Evolutionary conservation across 2,888 invertebrate genomes (phyloP), one percentile per base, ranked within the genome.

Genomic region (Synergus gifuensis): DNA sequence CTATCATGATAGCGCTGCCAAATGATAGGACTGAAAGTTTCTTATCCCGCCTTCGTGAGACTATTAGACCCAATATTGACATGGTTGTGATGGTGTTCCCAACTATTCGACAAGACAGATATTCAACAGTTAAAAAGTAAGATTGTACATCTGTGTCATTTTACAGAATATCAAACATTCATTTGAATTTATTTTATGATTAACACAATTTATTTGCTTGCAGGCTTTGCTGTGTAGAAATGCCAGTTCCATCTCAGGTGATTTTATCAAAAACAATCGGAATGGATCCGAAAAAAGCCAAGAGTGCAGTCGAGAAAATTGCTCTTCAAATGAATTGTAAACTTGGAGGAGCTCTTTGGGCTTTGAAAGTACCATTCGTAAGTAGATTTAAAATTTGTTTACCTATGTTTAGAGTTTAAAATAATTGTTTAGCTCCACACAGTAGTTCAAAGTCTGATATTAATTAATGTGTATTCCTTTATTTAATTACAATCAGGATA

Each of bases 281-380:
- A 78, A 96, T 95, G 84, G 73, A 73, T 11, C 95, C 95, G 40
- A 92, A 94, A 12, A 97, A 96, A 89, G 92, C 97, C 69, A 94
- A 96, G 0, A 93, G 96, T 0, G 95, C 98, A 14, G 95, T 96
- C 0, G 97, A 97, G 90, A 98, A 98, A 93, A 97, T 99, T 69
- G 95, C 97, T 0, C 92, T 99, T 18, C 99, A 99, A 93, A 98
- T 99, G 86, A 98, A 98, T 90, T 98, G 98, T 90, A 99, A 99
- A 93, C 92, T 99, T 11, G 98, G 98, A 4, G 99, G 99, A 1
- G 96, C 97, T 0, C 92, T 98, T 36, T 99, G 99, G 99, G 94
- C 95, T 0, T 93, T 98, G 0, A 93, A 94, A 42, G 97, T 98
- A 79, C 98, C 98, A 0, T 94, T 96, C 90, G 94, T 94, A 92